Evolutionary conservation across 2,888 invertebrate species (phyloP).

Genomic region (Nomada ruficornis): DNA sequence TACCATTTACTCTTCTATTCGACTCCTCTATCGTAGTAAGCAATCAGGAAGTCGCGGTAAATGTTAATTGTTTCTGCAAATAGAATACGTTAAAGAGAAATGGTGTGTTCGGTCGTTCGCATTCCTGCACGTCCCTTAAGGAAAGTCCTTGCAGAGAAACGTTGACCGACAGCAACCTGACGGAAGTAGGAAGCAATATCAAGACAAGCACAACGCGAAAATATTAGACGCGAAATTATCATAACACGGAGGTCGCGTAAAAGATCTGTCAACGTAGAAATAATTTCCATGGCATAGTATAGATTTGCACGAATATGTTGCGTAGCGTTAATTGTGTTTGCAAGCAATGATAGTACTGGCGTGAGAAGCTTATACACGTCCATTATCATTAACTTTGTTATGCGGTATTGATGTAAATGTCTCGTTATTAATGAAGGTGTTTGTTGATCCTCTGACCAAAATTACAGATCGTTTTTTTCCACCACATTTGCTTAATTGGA

Average conservation of each 20-base stretch:
- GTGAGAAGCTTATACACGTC: not conserved
- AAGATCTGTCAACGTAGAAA: slow-evolving; percentile 10
- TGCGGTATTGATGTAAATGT: not conserved
- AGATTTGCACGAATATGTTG: slow-evolving; percentile 23
- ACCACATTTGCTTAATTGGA: slow-evolving; percentile 6
- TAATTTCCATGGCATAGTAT: slow-evolving; percentile 8
- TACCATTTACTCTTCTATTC: too few species aligned
- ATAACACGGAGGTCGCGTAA: slow-evolving; percentile 61
- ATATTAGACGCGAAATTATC: slow-evolving; percentile 61
- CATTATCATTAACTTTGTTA: slow-evolving; percentile 1
- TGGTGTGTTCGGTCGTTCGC: slow-evolving; percentile 1
- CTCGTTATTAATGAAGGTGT: slow-evolving; percentile 1
- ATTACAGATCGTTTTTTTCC: not conserved
- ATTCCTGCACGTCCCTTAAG: slow-evolving; percentile 48
- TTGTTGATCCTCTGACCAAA: not conserved
- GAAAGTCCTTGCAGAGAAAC: slow-evolving; percentile 45
- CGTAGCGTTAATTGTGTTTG: slow-evolving; percentile 22
- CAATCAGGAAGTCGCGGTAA: too few species aligned
- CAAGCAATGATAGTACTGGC: slow-evolving; percentile 4
- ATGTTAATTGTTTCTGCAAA: not conserved
- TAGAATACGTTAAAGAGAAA: slow-evolving; percentile 3
- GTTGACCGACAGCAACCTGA: slow-evolving; percentile 48
- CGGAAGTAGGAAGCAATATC: slow-evolving; percentile 68
- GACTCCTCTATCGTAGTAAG: too few species aligned
- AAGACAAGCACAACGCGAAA: slow-evolving; percentile 9